Conservation (phyloP, 2,797 vertebrate genomes). For the Phoeniculus purpureus region DNA sequence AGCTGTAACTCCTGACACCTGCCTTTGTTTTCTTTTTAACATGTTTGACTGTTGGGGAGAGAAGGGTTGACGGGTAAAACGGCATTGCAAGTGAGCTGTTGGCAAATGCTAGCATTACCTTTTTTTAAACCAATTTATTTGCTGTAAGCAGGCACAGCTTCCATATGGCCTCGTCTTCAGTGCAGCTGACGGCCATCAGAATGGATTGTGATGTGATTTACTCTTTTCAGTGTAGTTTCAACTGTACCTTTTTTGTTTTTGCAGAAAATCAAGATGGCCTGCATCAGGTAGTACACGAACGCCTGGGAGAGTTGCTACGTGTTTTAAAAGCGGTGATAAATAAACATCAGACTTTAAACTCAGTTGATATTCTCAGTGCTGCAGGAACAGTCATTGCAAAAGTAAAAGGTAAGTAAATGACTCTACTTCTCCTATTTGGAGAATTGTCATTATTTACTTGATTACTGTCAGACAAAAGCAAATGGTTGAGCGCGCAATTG, state of each 20-base stretch:
- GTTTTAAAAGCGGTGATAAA: conserved; percentile 90
- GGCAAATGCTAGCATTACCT: not conserved
- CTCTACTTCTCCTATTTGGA: not conserved
- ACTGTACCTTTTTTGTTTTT: not conserved
- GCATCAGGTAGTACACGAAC: conserved; percentile 90
- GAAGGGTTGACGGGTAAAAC: not conserved
- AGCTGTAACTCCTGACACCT: too few species aligned
- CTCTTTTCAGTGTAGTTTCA: not conserved
- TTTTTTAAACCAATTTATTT: not conserved
- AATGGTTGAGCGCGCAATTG: too few species aligned
- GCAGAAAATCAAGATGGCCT: conserved; percentile 89
- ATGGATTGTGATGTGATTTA: not conserved
- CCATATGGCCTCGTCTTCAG: not conserved
- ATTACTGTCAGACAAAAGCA: not conserved
- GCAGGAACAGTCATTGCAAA: conserved; percentile 92
- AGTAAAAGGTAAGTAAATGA: conserved; percentile 91
- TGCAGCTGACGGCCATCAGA: not conserved
- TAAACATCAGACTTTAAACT: conserved; percentile 95
- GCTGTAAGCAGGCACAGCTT: not conserved
- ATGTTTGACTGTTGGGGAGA: not conserved
- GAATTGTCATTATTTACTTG: not conserved
- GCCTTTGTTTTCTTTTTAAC: not conserved
- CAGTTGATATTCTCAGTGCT: conserved; percentile 92
- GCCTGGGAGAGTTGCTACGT: conserved; percentile 90
- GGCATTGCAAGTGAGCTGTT: not conserved